Percentiles rank a stretch among this genome's conserved stretches.
These are phyloP conservation scores for Poecilus cupreus DNA, from an alignment of 2,888 invertebrate species.

Conservation along the genomic window DNA sequence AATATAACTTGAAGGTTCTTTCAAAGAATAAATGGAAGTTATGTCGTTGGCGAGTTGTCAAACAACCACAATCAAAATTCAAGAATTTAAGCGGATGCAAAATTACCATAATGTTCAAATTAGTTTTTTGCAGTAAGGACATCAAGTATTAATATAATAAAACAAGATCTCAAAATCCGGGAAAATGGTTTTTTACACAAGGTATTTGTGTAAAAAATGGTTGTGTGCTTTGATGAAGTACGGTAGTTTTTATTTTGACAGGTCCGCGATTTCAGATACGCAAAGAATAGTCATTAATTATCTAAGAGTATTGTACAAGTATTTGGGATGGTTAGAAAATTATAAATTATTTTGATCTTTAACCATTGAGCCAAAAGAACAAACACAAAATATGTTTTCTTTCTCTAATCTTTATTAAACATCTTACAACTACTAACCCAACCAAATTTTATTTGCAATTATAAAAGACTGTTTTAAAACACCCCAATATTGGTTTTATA, in stretches of 20 bases:
- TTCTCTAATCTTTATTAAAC: too few species aligned
- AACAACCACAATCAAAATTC: slow-evolving; percentile 5
- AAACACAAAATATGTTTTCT: too few species aligned
- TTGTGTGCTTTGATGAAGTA: not conserved
- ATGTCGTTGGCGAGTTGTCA: not conserved
- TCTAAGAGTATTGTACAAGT: too few species aligned
- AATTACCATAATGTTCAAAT: slow-evolving; percentile 1
- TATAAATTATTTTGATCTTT: too few species aligned
- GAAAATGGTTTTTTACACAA: not conserved
- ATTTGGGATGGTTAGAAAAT: too few species aligned
- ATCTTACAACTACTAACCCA: too few species aligned
- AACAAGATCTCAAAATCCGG: slow-evolving; percentile 10
- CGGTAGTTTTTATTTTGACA: not conserved
- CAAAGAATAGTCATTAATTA: not conserved
- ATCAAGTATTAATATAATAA: not conserved
- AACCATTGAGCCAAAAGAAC: too few species aligned
- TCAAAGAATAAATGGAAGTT: not conserved
- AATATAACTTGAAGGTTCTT: too few species aligned
- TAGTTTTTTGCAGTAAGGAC: not conserved
- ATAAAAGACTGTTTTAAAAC: too few species aligned
- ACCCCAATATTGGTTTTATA: too few species aligned
- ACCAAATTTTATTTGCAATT: too few species aligned
- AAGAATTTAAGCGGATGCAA: not conserved
- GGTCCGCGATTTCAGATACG: too few species aligned
- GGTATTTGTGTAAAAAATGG: not conserved